These are phyloP conservation scores for Malthinus seriepunctatus DNA, from an alignment of 2,888 invertebrate genomes.

Conservation along the genomic window DNA sequence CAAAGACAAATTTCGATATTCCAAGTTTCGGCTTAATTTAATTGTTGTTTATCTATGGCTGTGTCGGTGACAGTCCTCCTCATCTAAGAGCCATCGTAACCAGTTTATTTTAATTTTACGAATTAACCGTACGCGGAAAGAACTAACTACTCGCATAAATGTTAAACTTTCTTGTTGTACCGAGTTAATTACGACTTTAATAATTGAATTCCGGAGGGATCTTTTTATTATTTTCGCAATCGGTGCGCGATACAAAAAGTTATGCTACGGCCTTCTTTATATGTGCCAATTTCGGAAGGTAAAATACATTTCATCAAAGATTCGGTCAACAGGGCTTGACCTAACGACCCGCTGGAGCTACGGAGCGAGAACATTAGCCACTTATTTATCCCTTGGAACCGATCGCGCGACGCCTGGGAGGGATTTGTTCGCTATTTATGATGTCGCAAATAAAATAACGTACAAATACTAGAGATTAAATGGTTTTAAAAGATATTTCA, in stretches of 20 bases:
- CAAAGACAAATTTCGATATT: too few relatives aligned
- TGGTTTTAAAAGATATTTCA: slow-evolving; percentile 31
- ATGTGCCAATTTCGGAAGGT: slow-evolving; percentile 13
- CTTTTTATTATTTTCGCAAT: neutral
- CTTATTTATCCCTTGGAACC: slow-evolving; percentile 39
- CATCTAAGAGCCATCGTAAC: too few relatives aligned
- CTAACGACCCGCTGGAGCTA: slow-evolving; percentile 33
- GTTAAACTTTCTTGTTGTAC: too few relatives aligned
- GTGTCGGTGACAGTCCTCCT: too few relatives aligned
- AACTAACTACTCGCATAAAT: too few relatives aligned
- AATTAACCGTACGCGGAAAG: too few relatives aligned
- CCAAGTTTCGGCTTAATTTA: too few relatives aligned
- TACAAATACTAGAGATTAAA: slow-evolving; percentile 32
- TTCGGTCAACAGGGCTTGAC: slow-evolving; percentile 33
- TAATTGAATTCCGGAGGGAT: too few relatives aligned
- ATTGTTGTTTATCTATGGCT: too few relatives aligned
- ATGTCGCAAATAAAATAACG: slow-evolving; percentile 38
- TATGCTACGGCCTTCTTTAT: neutral
- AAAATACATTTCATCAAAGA: slow-evolving; percentile 22
- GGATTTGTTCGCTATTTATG: slow-evolving; percentile 36
- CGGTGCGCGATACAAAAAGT: neutral
- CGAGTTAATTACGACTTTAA: too few relatives aligned
- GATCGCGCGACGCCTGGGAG: slow-evolving; percentile 35
- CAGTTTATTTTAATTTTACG: too few relatives aligned
- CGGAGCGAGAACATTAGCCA: slow-evolving; percentile 36